Percentiles rank a stretch among this genome's conserved stretches.
Evolutionary conservation across 2,797 vertebrate species (phyloP).

Genomic region (Prunella strophiata): DNA sequence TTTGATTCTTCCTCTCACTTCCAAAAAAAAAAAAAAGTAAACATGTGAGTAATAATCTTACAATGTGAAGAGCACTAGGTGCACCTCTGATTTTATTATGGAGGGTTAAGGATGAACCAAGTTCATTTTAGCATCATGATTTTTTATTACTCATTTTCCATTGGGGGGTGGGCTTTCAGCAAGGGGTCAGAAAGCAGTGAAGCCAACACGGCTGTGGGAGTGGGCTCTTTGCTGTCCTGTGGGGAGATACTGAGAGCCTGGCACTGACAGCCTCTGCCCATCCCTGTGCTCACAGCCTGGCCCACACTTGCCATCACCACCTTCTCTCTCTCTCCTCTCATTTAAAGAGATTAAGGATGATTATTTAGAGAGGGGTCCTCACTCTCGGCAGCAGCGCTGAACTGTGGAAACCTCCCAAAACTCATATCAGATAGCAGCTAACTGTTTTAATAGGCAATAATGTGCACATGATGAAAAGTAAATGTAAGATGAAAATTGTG

Average conservation of each 20-base stretch:
- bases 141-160: neutral
- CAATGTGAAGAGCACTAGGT: neutral
- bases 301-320: neutral
- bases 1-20: slow-evolving; percentile 18
- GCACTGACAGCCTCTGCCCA: neutral
- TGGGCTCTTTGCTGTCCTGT: neutral
- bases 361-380: neutral
- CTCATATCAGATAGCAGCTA: neutral
- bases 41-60: neutral
- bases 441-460: neutral
- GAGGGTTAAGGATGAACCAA: neutral
- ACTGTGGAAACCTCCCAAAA: neutral
- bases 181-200: neutral
- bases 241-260: rapidly evolving
- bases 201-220: neutral
- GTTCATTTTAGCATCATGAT: neutral
- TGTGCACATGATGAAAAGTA: neutral
- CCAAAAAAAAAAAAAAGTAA: neutral
- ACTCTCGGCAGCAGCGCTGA: rapidly evolving
- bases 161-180: neutral
- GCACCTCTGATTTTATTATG: neutral
- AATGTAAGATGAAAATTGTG: neutral
- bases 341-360: neutral
- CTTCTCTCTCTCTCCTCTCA: neutral
- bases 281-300: neutral